Base-by-base conservation (phyloP, 1,140 invertebrate species). In the Neelides sp. region DNA sequence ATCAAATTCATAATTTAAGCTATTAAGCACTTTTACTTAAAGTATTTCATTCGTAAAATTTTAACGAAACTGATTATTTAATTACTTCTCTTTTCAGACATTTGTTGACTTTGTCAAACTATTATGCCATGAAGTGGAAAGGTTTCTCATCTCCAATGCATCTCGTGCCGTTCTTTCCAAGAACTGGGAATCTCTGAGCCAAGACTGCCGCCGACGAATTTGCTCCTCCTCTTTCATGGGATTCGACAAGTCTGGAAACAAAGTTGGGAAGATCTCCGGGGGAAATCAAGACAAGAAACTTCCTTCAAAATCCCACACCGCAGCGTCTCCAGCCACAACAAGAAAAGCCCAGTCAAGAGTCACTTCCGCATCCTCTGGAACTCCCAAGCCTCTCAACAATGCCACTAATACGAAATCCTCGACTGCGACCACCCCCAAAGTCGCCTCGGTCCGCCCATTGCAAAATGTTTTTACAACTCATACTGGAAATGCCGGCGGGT, bases 101-200 rank as follows among this genome's bases (percentile, higher is more conserved):
- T 67, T 64, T 52, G 49, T 65, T 5, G 58, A 60, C 30, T 61
- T 67, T 24, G 35, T 66, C 17, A 60, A 60, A 40, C 59, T 58
- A 36, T 52, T 67, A 13, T 58, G 59, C 12, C 44, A 55, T 8
- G 62, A 66, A 24, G 54, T 62, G 42, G 65, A 67, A 48, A 48
- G 61, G 10, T 66, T 51, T 36, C 36, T 59, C 10, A 39, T 54
- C 23, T 50, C 47, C 0, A 59, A 59, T 41, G 58, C 54, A 12
- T 54, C 50, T 12, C 53, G 54, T 41, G 58, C 54, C 2, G 58
- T 59, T 30, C 45, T 59, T 2, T 56, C 51, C 12, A 59, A 59
- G 47, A 20, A 50, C 15, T 59, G 58, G 58, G 58, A 59, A 35
- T 39, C 48, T 17, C 40, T 59, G 13, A 48, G 54, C n/a, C 28